Base-by-base conservation (phyloP, 2,797 vertebrate genomes). In the Numenius phaeopus region DNA sequence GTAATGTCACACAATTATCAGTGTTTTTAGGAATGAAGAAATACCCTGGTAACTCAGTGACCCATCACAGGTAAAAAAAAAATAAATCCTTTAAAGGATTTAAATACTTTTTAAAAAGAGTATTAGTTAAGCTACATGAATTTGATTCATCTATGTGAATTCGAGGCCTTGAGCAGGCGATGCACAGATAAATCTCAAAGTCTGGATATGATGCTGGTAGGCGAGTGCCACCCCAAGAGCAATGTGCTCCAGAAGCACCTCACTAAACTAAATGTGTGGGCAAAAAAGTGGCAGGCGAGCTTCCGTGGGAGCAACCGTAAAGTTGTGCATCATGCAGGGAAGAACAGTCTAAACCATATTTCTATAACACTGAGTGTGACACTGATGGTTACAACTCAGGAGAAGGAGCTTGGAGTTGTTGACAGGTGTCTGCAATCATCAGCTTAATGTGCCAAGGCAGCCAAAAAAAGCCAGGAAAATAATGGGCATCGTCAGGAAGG, bases 281-380 rank as follows among this genome's bases (percentile, higher is more conserved):
- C 26, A 65, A 83, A 65, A 65, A 59, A 29, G 34, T 32, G 46
- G 30, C 52, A 42, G 58, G 46, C 27, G 21, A 59, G 13, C 22
- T 78, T 72, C 58, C 42, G 46, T 21, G 34, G 1, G 7, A 72
- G 27, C 34, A 54, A 49, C 32, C 0, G 0, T 46, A 4, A 37
- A 17, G 30, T 54, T 42, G 59, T 54, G 26, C 50, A 14, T 0
- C 50, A 14, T 0, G 1, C 40, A 61, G 34, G 40, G 27, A 39
- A 55, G 65, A 66, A 5, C 15, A 39, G 40, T 11, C 34, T 59
- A 18, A 72, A 34, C 17, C 16, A 3, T 16, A 14, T 61, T 61
- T 66, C 34, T 40, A 3, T 64, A 34, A 58, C 0, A 1, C 3
- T 39, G 32, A 57, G 42, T 0, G 0, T 77, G 37, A 44, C 57